Evolutionary conservation across 2,113 vertebrate species (phyloP).

Genomic region (Myotis yumanensis): DNA sequence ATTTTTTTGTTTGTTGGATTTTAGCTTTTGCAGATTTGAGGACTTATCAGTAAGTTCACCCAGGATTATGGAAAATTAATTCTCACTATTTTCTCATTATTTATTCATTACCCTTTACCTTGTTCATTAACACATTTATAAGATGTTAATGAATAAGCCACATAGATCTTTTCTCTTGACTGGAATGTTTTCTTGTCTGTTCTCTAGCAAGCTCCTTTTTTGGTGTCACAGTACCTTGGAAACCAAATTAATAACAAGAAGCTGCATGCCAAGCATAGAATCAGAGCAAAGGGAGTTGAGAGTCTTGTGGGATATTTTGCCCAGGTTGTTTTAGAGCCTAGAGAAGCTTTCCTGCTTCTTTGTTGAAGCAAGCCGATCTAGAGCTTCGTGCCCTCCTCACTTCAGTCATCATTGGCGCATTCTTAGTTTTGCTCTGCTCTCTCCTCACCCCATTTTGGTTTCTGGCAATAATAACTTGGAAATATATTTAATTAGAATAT

Average conservation of each 20-base stretch:
- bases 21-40: conserved; percentile 37
- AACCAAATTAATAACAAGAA: conserved; percentile 63
- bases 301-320: conserved; percentile 53
- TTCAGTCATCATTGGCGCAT: neutral
- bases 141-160: neutral
- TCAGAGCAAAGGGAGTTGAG: conserved; percentile 32
- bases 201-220: conserved; percentile 29
- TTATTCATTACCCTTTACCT: too few species aligned
- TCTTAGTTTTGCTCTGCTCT: neutral
- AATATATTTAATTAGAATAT: conserved; percentile 21
- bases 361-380: neutral
- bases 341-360: conserved; percentile 4
- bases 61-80: conserved; percentile 40
- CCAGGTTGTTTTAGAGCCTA: conserved; percentile 11
- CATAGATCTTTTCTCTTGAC: conserved; percentile 17
- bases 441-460: neutral
- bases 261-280: conserved; percentile 31
- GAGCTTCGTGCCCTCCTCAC: neutral
- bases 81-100: too few species aligned
- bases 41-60: neutral
- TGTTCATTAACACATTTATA: neutral
- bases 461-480: conserved; percentile 12
- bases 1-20: neutral
- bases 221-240: conserved; percentile 27
- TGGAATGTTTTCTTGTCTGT: conserved; percentile 42